These are phyloP conservation scores for Uromys caudimaculatus DNA, from an alignment of 2,797 vertebrate species.

Conservation along the genomic window DNA sequence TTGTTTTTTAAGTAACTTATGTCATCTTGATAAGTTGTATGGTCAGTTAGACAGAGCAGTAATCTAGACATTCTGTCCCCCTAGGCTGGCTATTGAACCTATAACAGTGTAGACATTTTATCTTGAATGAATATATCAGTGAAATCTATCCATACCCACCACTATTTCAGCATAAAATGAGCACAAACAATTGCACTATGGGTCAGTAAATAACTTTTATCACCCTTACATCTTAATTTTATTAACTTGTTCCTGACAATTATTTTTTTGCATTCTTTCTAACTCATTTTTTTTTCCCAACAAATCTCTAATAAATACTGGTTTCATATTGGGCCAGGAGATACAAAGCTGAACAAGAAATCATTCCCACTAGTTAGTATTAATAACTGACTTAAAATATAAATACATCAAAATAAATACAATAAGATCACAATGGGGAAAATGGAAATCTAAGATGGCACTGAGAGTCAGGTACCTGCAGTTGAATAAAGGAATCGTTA, in stretches of 20 bases:
- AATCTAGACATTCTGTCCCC: not conserved
- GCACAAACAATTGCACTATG: not conserved
- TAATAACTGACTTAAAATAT: conserved; percentile 28
- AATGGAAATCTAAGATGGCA: not conserved
- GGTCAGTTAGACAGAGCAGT: not conserved
- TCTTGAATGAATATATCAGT: conserved; percentile 4
- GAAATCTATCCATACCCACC: not conserved
- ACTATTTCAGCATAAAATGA: not conserved
- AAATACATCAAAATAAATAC: not conserved
- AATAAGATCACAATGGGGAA: not conserved
- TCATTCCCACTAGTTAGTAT: not conserved
- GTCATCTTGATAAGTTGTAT: not conserved
- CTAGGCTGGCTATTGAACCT: not conserved
- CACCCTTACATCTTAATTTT: not conserved
- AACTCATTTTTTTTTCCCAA: conserved; percentile 1
- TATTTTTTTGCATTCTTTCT: conserved; percentile 19
- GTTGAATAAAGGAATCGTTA: not conserved
- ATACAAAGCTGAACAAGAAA: not conserved
- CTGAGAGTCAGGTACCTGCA: not conserved
- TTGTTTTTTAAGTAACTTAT: not conserved
- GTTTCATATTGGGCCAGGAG: not conserved
- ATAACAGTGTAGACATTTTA: not conserved
- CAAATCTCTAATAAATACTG: not conserved
- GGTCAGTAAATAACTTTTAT: conserved; percentile 4
- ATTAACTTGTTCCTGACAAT: not conserved